These are phyloP conservation scores for Caenorhabditis elegans DNA, from an alignment of 1,140 invertebrate genomes.

Conservation along the genomic window WBcel235 BX284603.4:9821001-9821500, in stretches of 20 bases:
- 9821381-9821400: constrained; percentile 68
- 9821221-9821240: constrained; percentile 69
- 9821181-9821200: constrained; percentile 70
- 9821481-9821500: constrained; percentile 86
- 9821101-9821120: constrained; percentile 82
- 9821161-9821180: constrained; percentile 78
- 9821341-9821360: constrained; percentile 74
- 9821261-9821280: constrained; percentile 73
- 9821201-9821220: background rate
- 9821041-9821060: background rate
- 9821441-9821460: constrained; percentile 17
- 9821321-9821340: constrained; percentile 86
- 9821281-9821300: constrained; percentile 89
- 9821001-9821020: constrained; percentile 43
- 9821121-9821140: constrained; percentile 82
- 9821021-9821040: constrained; percentile 32
- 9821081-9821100: constrained; percentile 95
- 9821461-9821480: constrained; percentile 76
- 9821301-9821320: constrained; percentile 92
- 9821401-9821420: constrained; percentile 27
- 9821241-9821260: constrained; percentile 77
- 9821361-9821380: constrained; percentile 88
- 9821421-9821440: constrained; percentile 18
- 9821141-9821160: constrained; percentile 58
- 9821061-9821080: constrained; percentile 75